phyloP scores from a whole-genome alignment of 2,797 vertebrate species.

The Buceros bicornis region DNA sequence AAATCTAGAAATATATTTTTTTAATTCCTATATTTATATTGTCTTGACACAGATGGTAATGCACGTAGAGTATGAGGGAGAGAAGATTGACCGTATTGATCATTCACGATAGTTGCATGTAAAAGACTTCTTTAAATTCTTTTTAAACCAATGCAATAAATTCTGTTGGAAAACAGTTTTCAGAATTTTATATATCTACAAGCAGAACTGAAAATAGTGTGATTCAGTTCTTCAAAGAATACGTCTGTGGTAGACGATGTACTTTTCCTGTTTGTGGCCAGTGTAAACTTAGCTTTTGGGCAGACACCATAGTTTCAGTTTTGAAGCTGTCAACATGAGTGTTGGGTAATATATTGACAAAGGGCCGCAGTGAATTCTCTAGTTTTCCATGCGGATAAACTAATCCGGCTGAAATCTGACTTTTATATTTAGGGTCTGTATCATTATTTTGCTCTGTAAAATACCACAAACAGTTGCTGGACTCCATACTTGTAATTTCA shows the following conservation, averaged over 20 bases:
- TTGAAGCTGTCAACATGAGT: conserved; percentile 28
- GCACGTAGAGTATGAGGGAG: neutral
- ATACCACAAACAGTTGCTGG: neutral
- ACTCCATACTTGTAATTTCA: neutral
- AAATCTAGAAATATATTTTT: neutral
- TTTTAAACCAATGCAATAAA: neutral
- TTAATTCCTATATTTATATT: neutral
- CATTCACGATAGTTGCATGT: neutral
- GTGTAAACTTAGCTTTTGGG: conserved; percentile 57
- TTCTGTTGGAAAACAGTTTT: neutral
- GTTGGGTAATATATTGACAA: conserved; percentile 47
- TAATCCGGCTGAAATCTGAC: neutral
- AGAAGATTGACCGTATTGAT: neutral
- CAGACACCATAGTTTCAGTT: conserved; percentile 34
- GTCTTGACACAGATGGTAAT: neutral
- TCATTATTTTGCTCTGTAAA: neutral
- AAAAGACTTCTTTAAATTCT: neutral
- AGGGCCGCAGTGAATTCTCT: conserved; percentile 15
- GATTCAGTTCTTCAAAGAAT: conserved; percentile 25
- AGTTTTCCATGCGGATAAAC: neutral
- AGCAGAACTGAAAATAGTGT: neutral
- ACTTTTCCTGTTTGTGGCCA: conserved; percentile 55
- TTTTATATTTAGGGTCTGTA: neutral
- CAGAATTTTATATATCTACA: neutral
- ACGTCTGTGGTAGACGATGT: conserved; percentile 24